Percentiles rank a stretch among this genome's conserved stretches.
Evolutionary conservation across 2,113 vertebrate genomes (phyloP).

Genomic region (Takifugu flavidus): DNA sequence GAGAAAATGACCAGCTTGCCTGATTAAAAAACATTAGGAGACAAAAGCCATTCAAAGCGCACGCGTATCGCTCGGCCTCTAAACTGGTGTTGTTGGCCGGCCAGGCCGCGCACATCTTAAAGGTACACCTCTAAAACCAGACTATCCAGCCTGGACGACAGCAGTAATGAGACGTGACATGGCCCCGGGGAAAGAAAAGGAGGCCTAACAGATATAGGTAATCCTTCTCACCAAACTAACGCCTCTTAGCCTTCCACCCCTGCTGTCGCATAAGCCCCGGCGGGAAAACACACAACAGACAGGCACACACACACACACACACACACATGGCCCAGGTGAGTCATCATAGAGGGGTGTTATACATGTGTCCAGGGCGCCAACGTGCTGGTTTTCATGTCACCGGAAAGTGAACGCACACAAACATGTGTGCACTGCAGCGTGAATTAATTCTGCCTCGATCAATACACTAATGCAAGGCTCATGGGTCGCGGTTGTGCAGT

Average conservation of each 20-base stretch:
- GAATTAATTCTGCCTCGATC: slow-evolving; percentile 29
- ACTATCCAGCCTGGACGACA: slow-evolving; percentile 44
- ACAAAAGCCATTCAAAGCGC: slow-evolving; percentile 48
- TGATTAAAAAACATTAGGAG: neutral
- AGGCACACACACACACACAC: slow-evolving; percentile 2
- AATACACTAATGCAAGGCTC: slow-evolving; percentile 40
- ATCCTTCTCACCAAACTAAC: slow-evolving; percentile 67
- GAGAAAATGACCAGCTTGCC: slow-evolving; percentile 59
- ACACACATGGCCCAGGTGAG: slow-evolving; percentile 6
- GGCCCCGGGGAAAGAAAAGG: slow-evolving; percentile 46
- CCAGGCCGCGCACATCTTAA: slow-evolving; percentile 57
- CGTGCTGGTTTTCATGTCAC: neutral
- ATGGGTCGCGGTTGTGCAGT: slow-evolving; percentile 20
- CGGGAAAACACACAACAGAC: slow-evolving; percentile 14
- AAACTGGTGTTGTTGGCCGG: slow-evolving; percentile 45
- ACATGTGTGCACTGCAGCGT: neutral
- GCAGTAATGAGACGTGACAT: slow-evolving; percentile 70
- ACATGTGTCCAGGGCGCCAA: neutral
- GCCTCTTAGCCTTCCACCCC: slow-evolving; percentile 48
- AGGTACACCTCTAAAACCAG: slow-evolving; percentile 60
- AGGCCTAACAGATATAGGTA: slow-evolving; percentile 62
- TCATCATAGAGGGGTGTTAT: neutral
- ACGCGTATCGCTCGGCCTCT: slow-evolving; percentile 53
- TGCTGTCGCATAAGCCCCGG: slow-evolving; percentile 42
- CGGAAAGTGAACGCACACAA: slow-evolving; percentile 1